Conservation (phyloP, 2,888 invertebrate species). For the Chymomyza procnemis region DNA sequence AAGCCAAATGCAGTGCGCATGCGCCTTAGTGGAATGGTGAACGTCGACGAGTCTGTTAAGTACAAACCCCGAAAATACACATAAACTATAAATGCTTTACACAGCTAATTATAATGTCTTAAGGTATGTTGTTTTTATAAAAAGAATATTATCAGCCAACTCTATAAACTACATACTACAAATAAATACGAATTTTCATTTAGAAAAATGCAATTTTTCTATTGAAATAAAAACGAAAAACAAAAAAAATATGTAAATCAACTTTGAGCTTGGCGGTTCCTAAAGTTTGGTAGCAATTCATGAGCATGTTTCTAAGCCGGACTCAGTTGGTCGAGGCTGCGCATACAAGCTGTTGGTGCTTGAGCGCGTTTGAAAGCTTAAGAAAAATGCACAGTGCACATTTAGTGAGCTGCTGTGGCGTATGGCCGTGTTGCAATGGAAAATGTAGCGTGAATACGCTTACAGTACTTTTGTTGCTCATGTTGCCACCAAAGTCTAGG, state of each 20-base stretch:
- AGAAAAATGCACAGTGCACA: too few species aligned
- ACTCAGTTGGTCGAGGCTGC: neutral
- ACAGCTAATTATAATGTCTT: constrained; percentile 10
- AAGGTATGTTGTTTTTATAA: constrained; percentile 59
- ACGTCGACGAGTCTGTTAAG: constrained; percentile 39
- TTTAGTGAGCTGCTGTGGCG: too few species aligned
- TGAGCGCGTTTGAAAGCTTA: neutral
- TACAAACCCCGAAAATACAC: constrained; percentile 35
- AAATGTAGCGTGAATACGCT: neutral
- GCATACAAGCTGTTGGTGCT: neutral
- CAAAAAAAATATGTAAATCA: constrained; percentile 35
- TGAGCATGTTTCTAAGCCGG: neutral
- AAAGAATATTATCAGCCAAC: neutral
- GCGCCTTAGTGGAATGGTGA: constrained; percentile 38
- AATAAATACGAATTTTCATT: constrained; percentile 55
- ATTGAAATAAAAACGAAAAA: constrained; percentile 64
- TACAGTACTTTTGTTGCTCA: constrained; percentile 39
- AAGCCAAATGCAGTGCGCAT: constrained; percentile 35
- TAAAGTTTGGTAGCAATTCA: constrained; percentile 69
- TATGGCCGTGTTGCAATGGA: too few species aligned
- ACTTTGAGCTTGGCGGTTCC: constrained; percentile 69
- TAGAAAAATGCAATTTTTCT: constrained; percentile 65
- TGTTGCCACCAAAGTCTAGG: constrained; percentile 69
- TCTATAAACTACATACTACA: constrained; percentile 24
- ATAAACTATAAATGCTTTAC: constrained; percentile 6